Evolutionary conservation across 2,888 invertebrate species (phyloP), one percentile per base, ranked within the genome.

Genomic region (Escarpia spicata): DNA sequence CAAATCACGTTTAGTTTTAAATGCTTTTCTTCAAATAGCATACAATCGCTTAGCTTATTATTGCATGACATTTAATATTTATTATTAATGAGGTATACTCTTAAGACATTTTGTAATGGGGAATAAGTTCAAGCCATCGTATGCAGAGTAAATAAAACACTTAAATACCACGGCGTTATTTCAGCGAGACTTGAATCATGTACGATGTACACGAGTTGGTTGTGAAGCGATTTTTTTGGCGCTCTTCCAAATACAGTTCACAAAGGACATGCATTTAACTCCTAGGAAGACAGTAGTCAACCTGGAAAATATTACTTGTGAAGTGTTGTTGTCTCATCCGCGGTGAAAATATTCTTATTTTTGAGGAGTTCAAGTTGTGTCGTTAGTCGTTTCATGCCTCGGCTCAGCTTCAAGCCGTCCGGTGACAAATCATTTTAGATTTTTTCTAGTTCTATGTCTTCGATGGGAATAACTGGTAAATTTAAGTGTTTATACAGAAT

Each of bases 161-260:
- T 75, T 75, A 75, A 75, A 75, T 75, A 26, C n/a, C 19, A 75
- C 45, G 4, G 52, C 52, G 91, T 45, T 43, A 91, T 91, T 91
- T 91, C 43, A n/a, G 19, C 52, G 52, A 91, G 91, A 91, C 44
- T 52, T 91, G 19, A 75, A 6, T 75, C 75, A 75, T 26, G 75
- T 75, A 75, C 52, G 44, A 92, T 92, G 90, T 92, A 92, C 90
- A 92, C 92, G 90, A 92, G 19, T 52, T 90, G 52, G 92, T 93
- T 93, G 93, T 93, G 92, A 93, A 92, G 93, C 26, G 37, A 37
- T 37, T 75, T 19, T 75, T 26, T 93, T 90, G 58, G 90, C 89
- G 43, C 44, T 43, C 52, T 12, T 43, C 52, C 92, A 90, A 90
- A 37, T 9, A 43, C 31, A 43, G 58, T 92, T 91, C n/a, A 92